phyloP scores from a whole-genome alignment of 2,888 invertebrate genomes.

The Subacronicta megacephala region DNA sequence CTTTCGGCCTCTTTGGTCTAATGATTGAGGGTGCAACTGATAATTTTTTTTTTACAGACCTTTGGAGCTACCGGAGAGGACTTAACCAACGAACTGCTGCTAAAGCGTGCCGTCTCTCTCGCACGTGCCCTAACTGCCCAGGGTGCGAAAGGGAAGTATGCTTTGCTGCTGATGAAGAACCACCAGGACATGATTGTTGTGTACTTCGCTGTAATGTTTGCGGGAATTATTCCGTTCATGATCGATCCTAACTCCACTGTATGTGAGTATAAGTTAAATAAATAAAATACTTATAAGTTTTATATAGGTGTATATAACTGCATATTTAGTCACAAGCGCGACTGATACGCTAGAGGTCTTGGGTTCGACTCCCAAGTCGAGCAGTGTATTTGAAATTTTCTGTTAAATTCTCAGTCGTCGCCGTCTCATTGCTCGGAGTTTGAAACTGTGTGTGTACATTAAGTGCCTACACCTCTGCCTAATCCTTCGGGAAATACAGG shows the following conservation, averaged over 20 bases:
- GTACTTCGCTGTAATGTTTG: slow-evolving; percentile 63
- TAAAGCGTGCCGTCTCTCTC: slow-evolving; percentile 56
- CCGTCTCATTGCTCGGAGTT: no score
- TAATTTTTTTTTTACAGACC: slow-evolving; percentile 20
- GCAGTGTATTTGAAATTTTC: no score
- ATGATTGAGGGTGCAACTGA: neutral
- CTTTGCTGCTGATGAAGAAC: slow-evolving; percentile 64
- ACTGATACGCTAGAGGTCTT: no score
- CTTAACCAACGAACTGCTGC: slow-evolving; percentile 57
- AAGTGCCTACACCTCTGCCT: no score
- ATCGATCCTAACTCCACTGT: slow-evolving; percentile 65
- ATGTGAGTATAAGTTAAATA: slow-evolving; percentile 57
- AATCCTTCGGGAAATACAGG: no score
- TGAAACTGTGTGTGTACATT: no score
- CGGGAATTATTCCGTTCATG: slow-evolving; percentile 61
- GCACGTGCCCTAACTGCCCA: slow-evolving; percentile 56
- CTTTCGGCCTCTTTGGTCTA: no score
- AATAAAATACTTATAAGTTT: no score
- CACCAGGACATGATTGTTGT: slow-evolving; percentile 57
- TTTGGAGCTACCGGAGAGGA: slow-evolving; percentile 57
- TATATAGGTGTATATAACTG: no score
- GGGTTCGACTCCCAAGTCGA: no score
- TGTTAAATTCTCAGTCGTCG: no score
- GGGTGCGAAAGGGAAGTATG: slow-evolving; percentile 50
- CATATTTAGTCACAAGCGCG: no score